Base-by-base conservation (phyloP, 2,888 invertebrate species). In the Volucella zonaria region DNA sequence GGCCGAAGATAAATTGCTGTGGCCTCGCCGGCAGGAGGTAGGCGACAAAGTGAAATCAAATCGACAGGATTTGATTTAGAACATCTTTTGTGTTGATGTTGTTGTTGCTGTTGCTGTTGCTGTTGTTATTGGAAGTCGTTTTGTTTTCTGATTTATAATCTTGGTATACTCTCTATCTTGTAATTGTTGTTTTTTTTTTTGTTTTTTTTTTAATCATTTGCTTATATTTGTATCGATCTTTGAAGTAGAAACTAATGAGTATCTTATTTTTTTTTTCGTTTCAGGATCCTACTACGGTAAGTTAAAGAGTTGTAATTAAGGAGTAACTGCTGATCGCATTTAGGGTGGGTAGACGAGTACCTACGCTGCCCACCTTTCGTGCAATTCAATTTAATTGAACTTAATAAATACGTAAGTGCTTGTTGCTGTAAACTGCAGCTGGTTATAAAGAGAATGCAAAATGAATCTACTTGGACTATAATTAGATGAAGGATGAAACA, bases 261-360 rank as follows among this genome's bases (percentile, higher is more conserved):
- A 42, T 56, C 9, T 76, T 68, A 23, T 31, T 31, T 31, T 31
- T 31, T 82, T 61, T 88, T 87, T 89, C 12, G 52, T 92, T 92
- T 77, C 92, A 92, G 92, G 92, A 92, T 87, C 91, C 92, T 40
- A 89, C 90, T 12, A 91, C 91, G 91, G 92, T 92, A 90, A 88
- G 92, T 89, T 76, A 59, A 61, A 3, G 70, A 82, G 23, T 10
- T 49, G 43, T 47, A 62, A 62, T 56, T 62, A 68, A 52, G 67
- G 54, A 64, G 15, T 38, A 18, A 43, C 45, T 43, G 62, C 45
- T 73, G 52, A 54, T 64, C 67, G 52, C 51, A 40, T 51, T 75
- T 51, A 40, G 8, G 47, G 47, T 42, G 45, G 15, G 8, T 51
- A 11, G 15, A 15, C 3, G n/a, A 42, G 40, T 40, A 23, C 15